Base-by-base conservation (phyloP, 1,140 invertebrate genomes). In the Aphelinus certus region DNA sequence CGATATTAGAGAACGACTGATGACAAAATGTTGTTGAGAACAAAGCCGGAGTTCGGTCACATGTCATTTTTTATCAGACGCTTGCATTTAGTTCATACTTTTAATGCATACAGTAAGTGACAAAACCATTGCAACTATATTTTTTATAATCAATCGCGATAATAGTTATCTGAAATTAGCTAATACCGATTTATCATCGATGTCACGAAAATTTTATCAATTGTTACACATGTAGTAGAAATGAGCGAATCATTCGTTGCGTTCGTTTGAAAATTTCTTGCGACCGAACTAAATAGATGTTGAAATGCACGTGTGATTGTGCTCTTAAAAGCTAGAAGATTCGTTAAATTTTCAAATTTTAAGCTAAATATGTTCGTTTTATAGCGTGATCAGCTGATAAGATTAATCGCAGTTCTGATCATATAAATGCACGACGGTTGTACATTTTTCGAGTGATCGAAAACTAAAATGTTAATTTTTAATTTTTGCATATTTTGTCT, bases 401-500 rank as follows among this genome's bases (percentile, higher is more conserved):
- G 26, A 26, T 42, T 43, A 43, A 65, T 57, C 26, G 43, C 47
- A 47, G 63, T 58, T 6, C 48, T 53, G 58, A 61, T 71, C 67
- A 76, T 71, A 56, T 65, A 65, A 66, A 71, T 72, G 63, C 69
- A 76, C 63, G 64, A 49, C 69, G 48, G 68, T 58, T 71, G 62
- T 65, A 71, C 26, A 66, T 71, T 62, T 64, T 66, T 60, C 51
- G 61, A 66, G 68, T 49, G 74, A 62, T 71, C 57, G 61, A 61
- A 66, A 71, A 56, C 63, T 76, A 58, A 71, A 42, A 53, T 62
- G 26, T 63, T 64, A 46, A 64, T 69, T 68, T 71, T 71, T 10
- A 70, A 71, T 76, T 62, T 53, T 49, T 67, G 69, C 64, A 64
- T 53, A 72, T 76, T 72, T 72, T 71, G 69, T 76, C 75, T 71